A percentile compares a stretch with the other conserved stretches of the same genome.
Conservation (phyloP, 2,113 vertebrate genomes). For the Pionites leucogaster region DNA sequence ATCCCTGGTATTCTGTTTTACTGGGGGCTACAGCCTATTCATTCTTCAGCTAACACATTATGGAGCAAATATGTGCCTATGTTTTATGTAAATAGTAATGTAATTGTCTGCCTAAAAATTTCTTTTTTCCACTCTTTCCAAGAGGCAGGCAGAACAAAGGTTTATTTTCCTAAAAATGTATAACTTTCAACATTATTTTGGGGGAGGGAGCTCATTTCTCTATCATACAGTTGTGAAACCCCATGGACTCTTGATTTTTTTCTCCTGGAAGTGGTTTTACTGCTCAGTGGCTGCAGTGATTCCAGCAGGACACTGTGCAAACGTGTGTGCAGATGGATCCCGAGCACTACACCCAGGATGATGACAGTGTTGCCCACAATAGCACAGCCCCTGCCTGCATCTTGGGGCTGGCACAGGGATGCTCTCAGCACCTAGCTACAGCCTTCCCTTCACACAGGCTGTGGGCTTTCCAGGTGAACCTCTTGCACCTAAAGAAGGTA, state of each 20-base stretch:
- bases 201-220: background rate
- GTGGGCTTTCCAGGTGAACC: background rate
- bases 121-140: background rate
- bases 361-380: slow-evolving; percentile 74
- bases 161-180: background rate
- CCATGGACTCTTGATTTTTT: accelerated
- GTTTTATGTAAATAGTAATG: background rate
- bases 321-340: background rate
- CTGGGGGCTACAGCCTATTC: background rate
- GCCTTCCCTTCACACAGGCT: slow-evolving; percentile 1
- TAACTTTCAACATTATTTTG: background rate
- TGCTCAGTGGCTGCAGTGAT: background rate
- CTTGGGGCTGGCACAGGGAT: slow-evolving; percentile 57
- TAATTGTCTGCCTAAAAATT: background rate
- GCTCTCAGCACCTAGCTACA: slow-evolving; percentile 55
- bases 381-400: slow-evolving; percentile 68
- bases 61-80: background rate
- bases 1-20: background rate
- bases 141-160: background rate
- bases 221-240: background rate
- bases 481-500: slow-evolving; percentile 18
- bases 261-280: background rate
- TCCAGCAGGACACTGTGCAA: background rate
- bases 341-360: slow-evolving; percentile 23
- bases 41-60: background rate